Evolutionary conservation across 2,797 vertebrate genomes (phyloP).

Genomic region (Sebastes wilsoni): DNA sequence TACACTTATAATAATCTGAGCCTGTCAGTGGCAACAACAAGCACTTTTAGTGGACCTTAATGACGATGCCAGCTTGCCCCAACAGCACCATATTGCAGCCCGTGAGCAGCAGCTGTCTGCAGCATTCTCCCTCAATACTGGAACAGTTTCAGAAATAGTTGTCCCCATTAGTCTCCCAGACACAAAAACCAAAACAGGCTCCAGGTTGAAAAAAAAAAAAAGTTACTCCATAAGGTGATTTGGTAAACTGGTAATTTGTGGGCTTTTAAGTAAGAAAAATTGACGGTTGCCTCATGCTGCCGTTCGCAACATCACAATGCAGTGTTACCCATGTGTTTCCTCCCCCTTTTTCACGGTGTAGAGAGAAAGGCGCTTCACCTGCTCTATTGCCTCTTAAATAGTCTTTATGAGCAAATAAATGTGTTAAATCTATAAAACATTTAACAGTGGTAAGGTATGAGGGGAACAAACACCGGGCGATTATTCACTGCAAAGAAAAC

Average conservation of each 20-base stretch:
- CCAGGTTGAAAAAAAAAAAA: no score
- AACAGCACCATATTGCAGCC: no score
- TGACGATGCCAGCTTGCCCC: no score
- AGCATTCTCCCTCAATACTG: no score
- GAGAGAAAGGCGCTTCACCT: constrained; percentile 21
- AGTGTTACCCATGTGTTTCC: not conserved
- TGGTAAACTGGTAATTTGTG: not conserved
- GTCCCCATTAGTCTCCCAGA: no score
- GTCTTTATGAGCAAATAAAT: constrained; percentile 62
- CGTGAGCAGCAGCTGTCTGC: no score
- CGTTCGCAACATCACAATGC: not conserved
- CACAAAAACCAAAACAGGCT: no score
- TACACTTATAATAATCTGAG: no score
- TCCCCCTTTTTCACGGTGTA: not conserved
- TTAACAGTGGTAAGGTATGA: constrained; percentile 42
- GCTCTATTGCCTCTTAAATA: constrained; percentile 52
- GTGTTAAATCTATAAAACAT: constrained; percentile 62
- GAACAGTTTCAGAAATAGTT: no score
- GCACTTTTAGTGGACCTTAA: no score
- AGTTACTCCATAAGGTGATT: not conserved
- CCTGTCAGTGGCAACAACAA: no score
- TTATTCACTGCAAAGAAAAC: constrained; percentile 64
- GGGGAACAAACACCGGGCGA: constrained; percentile 21
- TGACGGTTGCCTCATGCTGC: not conserved
- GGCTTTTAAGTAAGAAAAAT: not conserved